A percentile compares a stretch with the other conserved stretches of the same genome.
phyloP scores from a whole-genome alignment of 2,113 vertebrate species.

The Addax nasomaculatus region DNA sequence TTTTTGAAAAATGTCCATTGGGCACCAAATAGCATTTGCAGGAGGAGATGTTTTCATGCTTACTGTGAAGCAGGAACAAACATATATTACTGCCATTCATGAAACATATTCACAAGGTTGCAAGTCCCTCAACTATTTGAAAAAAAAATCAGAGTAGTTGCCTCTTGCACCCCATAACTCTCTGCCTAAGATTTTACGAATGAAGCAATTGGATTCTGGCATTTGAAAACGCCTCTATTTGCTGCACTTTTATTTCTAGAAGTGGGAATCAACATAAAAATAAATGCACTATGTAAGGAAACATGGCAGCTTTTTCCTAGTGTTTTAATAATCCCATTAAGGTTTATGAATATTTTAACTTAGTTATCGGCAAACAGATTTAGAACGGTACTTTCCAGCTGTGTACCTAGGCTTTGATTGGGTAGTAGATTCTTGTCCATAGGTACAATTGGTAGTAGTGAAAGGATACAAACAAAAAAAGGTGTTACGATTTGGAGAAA shows the following conservation, averaged over 20 bases:
- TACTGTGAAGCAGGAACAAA: not conserved
- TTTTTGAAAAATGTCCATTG: not conserved
- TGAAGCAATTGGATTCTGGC: not conserved
- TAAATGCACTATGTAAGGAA: not conserved
- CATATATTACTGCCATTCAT: not conserved
- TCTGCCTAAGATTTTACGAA: constrained; percentile 28
- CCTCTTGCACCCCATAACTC: constrained; percentile 37
- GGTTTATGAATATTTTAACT: not conserved
- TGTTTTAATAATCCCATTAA: not conserved
- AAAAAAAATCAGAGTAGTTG: not conserved
- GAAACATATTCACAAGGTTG: not conserved
- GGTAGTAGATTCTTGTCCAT: not conserved
- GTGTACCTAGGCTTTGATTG: not conserved
- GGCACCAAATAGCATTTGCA: constrained; percentile 7
- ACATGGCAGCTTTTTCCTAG: not conserved
- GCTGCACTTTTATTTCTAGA: constrained; percentile 37
- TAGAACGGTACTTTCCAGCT: not conserved
- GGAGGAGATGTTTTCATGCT: not conserved
- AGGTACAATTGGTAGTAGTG: not conserved
- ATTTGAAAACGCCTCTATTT: constrained; percentile 1
- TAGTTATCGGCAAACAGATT: not conserved
- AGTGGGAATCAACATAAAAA: constrained; percentile 13
- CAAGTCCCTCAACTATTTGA: not conserved
- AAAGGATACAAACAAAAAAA: not conserved
- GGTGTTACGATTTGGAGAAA: rapidly evolving